Percentiles rank a stretch among this genome's conserved stretches.
phyloP scores from a whole-genome alignment of 2,113 vertebrate species.

The Probosciger aterrimus region DNA sequence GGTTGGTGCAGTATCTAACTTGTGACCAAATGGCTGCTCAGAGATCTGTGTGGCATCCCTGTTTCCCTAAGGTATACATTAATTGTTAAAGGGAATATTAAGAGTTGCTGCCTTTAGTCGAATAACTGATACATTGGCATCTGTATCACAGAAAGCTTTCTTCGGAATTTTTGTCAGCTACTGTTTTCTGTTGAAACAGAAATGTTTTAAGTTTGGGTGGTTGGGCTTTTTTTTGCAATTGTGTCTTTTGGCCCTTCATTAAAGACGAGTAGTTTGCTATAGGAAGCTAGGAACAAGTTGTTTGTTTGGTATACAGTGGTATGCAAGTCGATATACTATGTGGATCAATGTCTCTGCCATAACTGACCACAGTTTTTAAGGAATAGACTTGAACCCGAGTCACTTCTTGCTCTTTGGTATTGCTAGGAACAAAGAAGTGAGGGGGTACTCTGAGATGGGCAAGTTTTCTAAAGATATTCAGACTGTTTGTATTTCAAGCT shows the following conservation, averaged over 20 bases:
- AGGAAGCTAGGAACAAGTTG: background rate
- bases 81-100: background rate
- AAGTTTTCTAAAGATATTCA: background rate
- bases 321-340: fast-evolving
- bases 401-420: background rate
- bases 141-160: background rate
- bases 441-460: background rate
- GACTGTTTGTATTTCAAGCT: background rate
- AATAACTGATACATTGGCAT: background rate
- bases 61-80: background rate
- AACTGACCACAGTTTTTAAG: background rate
- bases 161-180: background rate
- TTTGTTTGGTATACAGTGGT: background rate
- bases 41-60: background rate
- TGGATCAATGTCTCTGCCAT: background rate
- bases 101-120: background rate
- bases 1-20: background rate
- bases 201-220: background rate
- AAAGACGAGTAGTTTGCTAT: background rate
- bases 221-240: background rate
- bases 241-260: background rate
- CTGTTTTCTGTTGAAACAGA: background rate
- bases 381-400: background rate
- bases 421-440: background rate
- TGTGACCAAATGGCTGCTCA: background rate